Evolutionary conservation across 2,113 vertebrate species (phyloP).

Genomic region (Malurus cyaneus): DNA sequence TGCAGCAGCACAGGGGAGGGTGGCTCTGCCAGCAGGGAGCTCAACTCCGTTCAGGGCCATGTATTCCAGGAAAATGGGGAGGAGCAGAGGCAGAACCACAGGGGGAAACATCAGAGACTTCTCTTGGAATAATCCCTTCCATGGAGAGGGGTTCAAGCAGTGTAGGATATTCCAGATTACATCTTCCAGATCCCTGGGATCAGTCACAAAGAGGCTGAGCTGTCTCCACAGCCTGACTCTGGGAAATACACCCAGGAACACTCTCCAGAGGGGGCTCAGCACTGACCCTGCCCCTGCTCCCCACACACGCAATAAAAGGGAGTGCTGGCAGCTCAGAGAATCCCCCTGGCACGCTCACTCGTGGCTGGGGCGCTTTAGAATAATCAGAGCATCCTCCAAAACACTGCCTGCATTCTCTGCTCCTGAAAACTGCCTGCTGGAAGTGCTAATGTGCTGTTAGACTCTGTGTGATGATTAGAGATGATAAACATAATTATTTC

Average conservation of each 20-base stretch:
- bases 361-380: neutral
- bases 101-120: neutral
- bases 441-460: neutral
- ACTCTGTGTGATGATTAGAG: neutral
- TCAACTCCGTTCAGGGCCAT: neutral
- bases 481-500: conserved; percentile 31
- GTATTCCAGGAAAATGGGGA: neutral
- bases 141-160: neutral
- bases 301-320: neutral
- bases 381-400: neutral
- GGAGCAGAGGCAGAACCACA: neutral
- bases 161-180: neutral
- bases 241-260: neutral
- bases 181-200: neutral
- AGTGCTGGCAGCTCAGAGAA: neutral
- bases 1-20: neutral
- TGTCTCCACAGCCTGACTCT: neutral
- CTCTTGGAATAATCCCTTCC: neutral
- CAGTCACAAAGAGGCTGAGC: neutral
- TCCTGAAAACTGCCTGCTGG: neutral
- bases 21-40: neutral
- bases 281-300: neutral
- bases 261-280: neutral
- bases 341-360: neutral
- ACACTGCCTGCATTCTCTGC: neutral